Evolutionary conservation across 1,140 invertebrate species (phyloP).

Genomic region (Marisa cornuarietis): DNA sequence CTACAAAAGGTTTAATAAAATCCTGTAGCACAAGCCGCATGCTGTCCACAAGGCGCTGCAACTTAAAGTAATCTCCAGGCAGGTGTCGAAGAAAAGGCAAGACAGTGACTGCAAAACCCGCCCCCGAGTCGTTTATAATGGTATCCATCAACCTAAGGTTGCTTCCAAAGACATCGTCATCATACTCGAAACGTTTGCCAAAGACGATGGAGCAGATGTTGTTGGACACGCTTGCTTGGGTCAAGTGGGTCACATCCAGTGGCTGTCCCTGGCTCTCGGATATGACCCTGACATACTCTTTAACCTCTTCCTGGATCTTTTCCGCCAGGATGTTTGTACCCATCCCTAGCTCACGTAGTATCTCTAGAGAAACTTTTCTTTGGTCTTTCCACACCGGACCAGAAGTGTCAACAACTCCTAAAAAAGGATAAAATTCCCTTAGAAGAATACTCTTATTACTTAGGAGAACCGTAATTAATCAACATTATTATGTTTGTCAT

Average conservation of each 20-base stretch:
- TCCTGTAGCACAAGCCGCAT: too few species aligned
- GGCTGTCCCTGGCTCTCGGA: slow-evolving; percentile 16
- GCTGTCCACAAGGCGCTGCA: too few species aligned
- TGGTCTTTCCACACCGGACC: slow-evolving; percentile 85
- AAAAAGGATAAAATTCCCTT: background rate
- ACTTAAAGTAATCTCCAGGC: too few species aligned
- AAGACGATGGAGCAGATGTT: slow-evolving; percentile 91
- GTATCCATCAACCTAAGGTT: background rate
- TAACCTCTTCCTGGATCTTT: slow-evolving; percentile 68
- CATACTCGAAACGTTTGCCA: slow-evolving; percentile 75
- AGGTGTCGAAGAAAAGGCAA: too few species aligned
- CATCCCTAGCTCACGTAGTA: slow-evolving; percentile 81
- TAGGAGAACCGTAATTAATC: too few species aligned
- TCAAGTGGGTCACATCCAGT: slow-evolving; percentile 16
- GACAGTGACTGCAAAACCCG: too few species aligned
- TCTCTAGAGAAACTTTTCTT: slow-evolving; percentile 76
- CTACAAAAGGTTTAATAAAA: too few species aligned
- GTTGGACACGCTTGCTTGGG: slow-evolving; percentile 80
- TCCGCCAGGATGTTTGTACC: slow-evolving; percentile 76
- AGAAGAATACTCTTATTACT: too few species aligned
- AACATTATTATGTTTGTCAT: too few species aligned
- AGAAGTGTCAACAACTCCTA: slow-evolving; percentile 69
- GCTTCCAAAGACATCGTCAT: slow-evolving; percentile 55
- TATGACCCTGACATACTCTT: slow-evolving; percentile 16
- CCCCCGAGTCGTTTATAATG: too few species aligned